These are phyloP conservation scores for Stenoptilia bipunctidactyla DNA, from an alignment of 2,888 invertebrate species.

Conservation along the genomic window DNA sequence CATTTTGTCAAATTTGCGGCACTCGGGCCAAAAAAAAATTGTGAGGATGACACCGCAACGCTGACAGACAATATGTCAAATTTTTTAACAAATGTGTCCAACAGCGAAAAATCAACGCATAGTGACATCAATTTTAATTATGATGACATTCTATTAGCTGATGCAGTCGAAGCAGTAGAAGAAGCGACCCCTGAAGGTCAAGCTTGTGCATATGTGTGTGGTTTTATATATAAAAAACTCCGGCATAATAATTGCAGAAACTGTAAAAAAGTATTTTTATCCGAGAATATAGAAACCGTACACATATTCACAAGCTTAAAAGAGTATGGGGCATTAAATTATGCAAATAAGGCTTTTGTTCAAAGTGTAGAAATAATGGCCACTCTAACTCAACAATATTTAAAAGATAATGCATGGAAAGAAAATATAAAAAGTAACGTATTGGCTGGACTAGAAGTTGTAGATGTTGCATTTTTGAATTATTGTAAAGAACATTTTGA, in stretches of 20 bases:
- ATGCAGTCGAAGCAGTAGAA: conserved; percentile 6
- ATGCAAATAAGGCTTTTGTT: background rate
- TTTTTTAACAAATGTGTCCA: conserved; percentile 4
- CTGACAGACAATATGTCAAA: conserved; percentile 6
- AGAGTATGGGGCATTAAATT: background rate
- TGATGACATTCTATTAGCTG: background rate
- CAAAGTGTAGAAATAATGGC: background rate
- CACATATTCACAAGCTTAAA: conserved; percentile 1
- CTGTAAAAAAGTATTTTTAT: conserved; percentile 1
- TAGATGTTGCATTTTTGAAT: background rate
- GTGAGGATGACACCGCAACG: conserved; percentile 9
- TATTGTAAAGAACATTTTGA: background rate
- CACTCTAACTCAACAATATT: background rate
- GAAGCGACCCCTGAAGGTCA: conserved; percentile 9
- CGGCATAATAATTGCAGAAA: background rate
- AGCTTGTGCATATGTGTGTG: conserved; percentile 14
- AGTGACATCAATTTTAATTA: background rate
- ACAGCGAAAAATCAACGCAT: background rate
- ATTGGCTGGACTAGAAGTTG: background rate
- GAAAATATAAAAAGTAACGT: background rate
- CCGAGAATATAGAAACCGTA: background rate
- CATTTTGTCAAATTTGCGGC: conserved; percentile 6
- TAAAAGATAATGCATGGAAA: background rate
- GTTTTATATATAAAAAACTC: conserved; percentile 5
- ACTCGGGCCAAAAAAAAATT: conserved; percentile 7